Conservation (phyloP, 2,888 invertebrate genomes). For the Monoplex corrugatus region DNA sequence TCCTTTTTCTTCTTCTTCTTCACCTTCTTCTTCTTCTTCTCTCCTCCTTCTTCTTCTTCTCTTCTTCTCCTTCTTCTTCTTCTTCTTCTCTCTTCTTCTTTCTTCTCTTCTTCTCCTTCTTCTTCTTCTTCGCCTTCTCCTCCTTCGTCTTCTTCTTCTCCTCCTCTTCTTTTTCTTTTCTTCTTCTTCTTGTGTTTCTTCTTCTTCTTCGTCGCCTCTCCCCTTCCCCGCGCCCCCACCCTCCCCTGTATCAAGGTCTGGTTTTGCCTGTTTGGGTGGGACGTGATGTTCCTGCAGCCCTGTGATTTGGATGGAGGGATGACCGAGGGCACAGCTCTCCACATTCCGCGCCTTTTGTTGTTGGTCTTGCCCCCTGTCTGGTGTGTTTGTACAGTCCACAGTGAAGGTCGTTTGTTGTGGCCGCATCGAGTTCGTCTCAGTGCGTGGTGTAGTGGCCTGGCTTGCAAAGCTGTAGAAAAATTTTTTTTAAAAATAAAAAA, state of each 20-base stretch:
- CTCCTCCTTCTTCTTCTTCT: background rate
- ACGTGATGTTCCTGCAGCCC: background rate
- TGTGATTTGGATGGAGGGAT: conserved; percentile 5
- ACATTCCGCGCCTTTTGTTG: background rate
- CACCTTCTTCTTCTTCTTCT: background rate
- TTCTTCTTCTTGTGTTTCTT: background rate
- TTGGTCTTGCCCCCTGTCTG: background rate
- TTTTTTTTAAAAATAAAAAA: no score
- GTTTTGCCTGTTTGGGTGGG: no score
- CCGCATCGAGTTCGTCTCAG: no score
- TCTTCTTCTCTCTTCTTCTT: background rate
- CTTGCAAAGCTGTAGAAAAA: no score
- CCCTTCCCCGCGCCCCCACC: background rate
- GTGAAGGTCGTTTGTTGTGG: no score
- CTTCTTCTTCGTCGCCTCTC: background rate
- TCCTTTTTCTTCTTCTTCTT: background rate
- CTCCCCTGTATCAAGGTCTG: no score
- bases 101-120: background rate
- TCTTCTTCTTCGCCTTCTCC: background rate
- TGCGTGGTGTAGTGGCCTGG: no score
- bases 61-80: background rate
- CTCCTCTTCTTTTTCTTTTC: background rate
- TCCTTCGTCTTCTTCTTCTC: background rate
- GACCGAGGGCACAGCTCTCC: conserved; percentile 2
- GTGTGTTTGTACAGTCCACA: no score